Base-by-base conservation (phyloP, 2,113 vertebrate species). In the Heterochromis multidens region DNA sequence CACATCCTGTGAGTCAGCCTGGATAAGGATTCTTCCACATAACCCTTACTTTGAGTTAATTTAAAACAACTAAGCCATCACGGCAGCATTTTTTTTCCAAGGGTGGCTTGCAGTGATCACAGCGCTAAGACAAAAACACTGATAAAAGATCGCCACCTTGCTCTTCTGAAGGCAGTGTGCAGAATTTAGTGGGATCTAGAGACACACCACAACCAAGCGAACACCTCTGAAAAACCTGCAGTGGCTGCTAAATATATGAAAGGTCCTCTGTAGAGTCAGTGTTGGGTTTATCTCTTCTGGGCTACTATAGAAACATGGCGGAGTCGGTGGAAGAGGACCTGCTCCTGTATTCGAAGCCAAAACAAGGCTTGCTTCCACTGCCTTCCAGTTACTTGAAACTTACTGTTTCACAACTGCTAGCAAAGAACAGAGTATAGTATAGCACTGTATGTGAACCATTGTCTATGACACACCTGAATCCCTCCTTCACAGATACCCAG, bases 1-100 rank as follows among this genome's bases (percentile, higher is more conserved):
- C 87, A 91, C 79, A 92, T 94, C 91, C 91, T 93, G 85, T 88
- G 33, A 87, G 77, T 81, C 16, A 82, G 88, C 72, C 74, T 58
- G 60, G 56, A 86, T 54, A 60, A 62, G 62, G 76, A 76, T 80
- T 87, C 67, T 52, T 83, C 37, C 29, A 88, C 31, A 72, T 6
- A 90, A 83, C 25, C 77, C 54, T 52, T 61, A 37, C 12, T 77
- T 29, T 74, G n/a, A 37, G 77, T 77, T 72, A 3, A 80, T 83
- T 43, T 79, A 67, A 79, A 67, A 70, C 35, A 14, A 35, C 43
- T 40, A 7, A 79, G 33, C 40, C 76, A 63, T 29, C 16, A n/a
- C 12, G 31, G 70, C n/a, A 70, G 76, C 2, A 7, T 8, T 33
- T 14, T 5, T 46, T 23, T 37, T 37, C 14, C 9, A 62, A 60